These are phyloP conservation scores for Pluvianellus socialis DNA, from an alignment of 2,113 vertebrate species.

Conservation along the genomic window DNA sequence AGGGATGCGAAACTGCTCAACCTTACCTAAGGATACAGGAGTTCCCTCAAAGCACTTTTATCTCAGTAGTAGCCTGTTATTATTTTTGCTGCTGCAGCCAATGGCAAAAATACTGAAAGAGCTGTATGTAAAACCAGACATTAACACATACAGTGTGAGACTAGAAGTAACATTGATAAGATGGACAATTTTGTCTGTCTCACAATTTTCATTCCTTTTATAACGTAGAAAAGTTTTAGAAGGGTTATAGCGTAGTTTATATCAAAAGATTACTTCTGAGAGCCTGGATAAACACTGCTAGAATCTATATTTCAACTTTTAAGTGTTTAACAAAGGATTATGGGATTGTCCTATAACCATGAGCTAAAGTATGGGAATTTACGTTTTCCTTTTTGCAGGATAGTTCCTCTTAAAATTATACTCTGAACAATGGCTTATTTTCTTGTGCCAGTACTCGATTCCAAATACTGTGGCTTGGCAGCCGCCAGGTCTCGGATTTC, in stretches of 20 bases:
- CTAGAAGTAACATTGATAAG: not conserved
- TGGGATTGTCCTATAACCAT: conserved; percentile 55
- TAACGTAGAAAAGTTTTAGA: not conserved
- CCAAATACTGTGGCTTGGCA: conserved; percentile 91
- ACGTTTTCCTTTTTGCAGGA: conserved; percentile 66
- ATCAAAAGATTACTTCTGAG: conserved; percentile 27
- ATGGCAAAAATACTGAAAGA: not conserved
- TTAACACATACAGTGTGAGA: not conserved
- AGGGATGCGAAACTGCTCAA: not conserved
- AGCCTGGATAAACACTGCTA: conserved; percentile 41
- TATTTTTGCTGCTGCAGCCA: not conserved
- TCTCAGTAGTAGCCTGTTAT: not conserved
- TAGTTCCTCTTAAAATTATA: conserved; percentile 72
- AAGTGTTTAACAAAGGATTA: conserved; percentile 65
- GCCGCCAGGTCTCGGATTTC: conserved; percentile 87
- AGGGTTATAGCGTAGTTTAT: not conserved
- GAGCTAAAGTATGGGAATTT: conserved; percentile 68
- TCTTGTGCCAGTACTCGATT: conserved; percentile 83
- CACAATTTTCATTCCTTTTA: not conserved
- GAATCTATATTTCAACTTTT: conserved; percentile 38
- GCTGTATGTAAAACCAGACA: not conserved
- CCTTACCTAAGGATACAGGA: not conserved
- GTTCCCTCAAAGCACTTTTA: not conserved
- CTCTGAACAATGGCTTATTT: conserved; percentile 89
- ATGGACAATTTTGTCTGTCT: not conserved